Percentiles rank a stretch among this genome's conserved stretches.
Conservation (phyloP, 2,797 vertebrate species). For the Ceyx erithaca region DNA sequence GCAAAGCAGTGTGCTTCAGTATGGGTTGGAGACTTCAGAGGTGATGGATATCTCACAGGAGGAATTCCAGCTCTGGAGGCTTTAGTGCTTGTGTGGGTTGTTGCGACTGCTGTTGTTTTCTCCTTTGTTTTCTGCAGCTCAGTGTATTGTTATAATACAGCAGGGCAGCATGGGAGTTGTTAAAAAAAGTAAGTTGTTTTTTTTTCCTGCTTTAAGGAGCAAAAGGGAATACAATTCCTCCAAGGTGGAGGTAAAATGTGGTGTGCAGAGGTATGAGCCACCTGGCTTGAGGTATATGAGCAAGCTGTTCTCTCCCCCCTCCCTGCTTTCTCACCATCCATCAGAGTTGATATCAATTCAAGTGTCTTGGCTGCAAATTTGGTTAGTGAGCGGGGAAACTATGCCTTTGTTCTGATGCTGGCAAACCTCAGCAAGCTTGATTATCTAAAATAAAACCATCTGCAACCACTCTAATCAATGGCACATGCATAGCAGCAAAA, state of each 20-base stretch:
- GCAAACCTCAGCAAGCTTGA: slow-evolving; percentile 47
- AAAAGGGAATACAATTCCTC: background rate
- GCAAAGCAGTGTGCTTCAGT: fast-evolving
- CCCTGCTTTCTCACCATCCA: slow-evolving; percentile 27
- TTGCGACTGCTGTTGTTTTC: background rate
- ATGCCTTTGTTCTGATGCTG: slow-evolving; percentile 67
- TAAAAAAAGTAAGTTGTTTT: background rate
- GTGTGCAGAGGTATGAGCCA: background rate
- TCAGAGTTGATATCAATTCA: slow-evolving; percentile 27
- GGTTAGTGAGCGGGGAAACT: slow-evolving; percentile 51
- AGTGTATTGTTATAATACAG: background rate
- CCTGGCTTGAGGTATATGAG: slow-evolving; percentile 10
- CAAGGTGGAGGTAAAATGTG: background rate
- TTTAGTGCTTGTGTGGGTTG: background rate
- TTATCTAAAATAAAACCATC: slow-evolving; percentile 73
- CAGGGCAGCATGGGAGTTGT: background rate
- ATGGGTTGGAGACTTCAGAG: background rate
- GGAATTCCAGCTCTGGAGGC: background rate
- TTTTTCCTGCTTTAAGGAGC: background rate
- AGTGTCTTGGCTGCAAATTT: slow-evolving; percentile 55
- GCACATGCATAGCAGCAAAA: slow-evolving; percentile 62
- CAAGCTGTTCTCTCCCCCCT: background rate
- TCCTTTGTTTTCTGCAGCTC: slow-evolving; percentile 28
- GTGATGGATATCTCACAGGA: background rate
- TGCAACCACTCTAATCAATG: slow-evolving; percentile 71